Base-by-base conservation (phyloP, 2,797 vertebrate genomes). In the Hypotaenidia philippensis region DNA sequence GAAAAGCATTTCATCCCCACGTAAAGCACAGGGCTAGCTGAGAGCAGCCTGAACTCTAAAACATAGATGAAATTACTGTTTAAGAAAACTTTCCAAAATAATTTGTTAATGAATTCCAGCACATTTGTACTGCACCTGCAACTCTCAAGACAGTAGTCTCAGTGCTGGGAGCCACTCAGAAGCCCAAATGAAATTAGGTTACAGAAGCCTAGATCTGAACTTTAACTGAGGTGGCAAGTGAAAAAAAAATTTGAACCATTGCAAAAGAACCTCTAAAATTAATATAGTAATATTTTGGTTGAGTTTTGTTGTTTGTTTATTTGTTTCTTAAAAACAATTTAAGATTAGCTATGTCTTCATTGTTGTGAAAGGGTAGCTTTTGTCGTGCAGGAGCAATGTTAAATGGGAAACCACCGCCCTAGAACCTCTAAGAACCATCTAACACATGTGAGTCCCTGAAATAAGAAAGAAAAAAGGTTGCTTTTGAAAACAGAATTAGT, bases 401-500 rank as follows among this genome's bases (percentile, higher is more conserved):
- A 41, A 77, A 60, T 13, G 13, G 23, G 32, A 22, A 57, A 12
- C 11, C 2, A 2, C 5, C 1, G 2, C 6, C 18, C 17, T 2
- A 20, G 27, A 61, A 68, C 41, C 32, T 27, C 3, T 34, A 55
- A 36, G 34, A 77, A 32, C 27, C 40, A 31, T 21, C 31, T 40
- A 29, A 65, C 11, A 45, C 3, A 8, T 0, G 1, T 0, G 2
- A 80, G 41, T 19, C 41, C 41, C 18, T 44, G 41, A 44, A 44
- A 44, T 44, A 44, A 44, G 41, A 44, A 44, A 44, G 41, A 44
- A 44, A 44, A 44, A 44, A 57, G 25, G 21, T 10, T 81, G 44
- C 36, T 70, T 71, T 41, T 81, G 27, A 77, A 71, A 75, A 63
- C 11, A 82, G 49, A 71, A 74, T 64, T 44, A 55, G 7, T 44